These are phyloP conservation scores for Marronus borbonicus DNA, from an alignment of 2,888 invertebrate genomes.

Conservation along the genomic window DNA sequence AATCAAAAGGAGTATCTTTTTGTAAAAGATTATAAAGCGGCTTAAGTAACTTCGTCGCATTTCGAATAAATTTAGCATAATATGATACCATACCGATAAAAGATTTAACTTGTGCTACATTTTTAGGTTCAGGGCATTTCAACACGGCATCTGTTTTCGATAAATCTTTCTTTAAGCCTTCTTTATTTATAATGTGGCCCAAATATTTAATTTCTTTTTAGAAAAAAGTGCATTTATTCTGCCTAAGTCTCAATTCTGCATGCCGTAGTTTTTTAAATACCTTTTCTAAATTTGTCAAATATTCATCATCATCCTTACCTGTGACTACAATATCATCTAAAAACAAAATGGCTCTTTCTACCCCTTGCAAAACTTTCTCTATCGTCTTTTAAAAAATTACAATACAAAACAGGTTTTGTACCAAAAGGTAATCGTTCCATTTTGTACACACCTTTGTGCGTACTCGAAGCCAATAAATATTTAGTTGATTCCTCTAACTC, in stretches of 20 bases:
- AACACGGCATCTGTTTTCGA: neutral
- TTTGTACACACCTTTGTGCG: slow-evolving; percentile 61
- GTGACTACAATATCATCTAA: slow-evolving; percentile 56
- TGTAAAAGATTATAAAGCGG: neutral
- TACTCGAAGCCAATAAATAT: slow-evolving; percentile 54
- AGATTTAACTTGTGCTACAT: neutral
- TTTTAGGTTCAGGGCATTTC: neutral
- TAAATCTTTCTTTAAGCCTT: too few relatives aligned
- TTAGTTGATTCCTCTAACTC: slow-evolving; percentile 46
- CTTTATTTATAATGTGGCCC: too few relatives aligned
- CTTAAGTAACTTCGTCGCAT: neutral
- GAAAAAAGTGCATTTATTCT: too few relatives aligned
- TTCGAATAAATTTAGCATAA: neutral
- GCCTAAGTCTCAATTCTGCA: too few relatives aligned
- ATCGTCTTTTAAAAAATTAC: slow-evolving; percentile 65
- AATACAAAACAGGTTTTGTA: slow-evolving; percentile 64
- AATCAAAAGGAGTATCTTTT: neutral
- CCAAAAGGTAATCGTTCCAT: slow-evolving; percentile 65
- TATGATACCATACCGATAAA: neutral
- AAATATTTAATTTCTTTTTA: too few relatives aligned
- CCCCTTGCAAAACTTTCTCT: slow-evolving; percentile 55
- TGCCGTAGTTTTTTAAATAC: too few relatives aligned
- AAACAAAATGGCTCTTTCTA: slow-evolving; percentile 52
- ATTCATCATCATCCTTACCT: slow-evolving; percentile 17
- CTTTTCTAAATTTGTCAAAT: too few relatives aligned